phyloP scores from a whole-genome alignment of 2,113 vertebrate genomes.

The Nansenia antarctica region DNA sequence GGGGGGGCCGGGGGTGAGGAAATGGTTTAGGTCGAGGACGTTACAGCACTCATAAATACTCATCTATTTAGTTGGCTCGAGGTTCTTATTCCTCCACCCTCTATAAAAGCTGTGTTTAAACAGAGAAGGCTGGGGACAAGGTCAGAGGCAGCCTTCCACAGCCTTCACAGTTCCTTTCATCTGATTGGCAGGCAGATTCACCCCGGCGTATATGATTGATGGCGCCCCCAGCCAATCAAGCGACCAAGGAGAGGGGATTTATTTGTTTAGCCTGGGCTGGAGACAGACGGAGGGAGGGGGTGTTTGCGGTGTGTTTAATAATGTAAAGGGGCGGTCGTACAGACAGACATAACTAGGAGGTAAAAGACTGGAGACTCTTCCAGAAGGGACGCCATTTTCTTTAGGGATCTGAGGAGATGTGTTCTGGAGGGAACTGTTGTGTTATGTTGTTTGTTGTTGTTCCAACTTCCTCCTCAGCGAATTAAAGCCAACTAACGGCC shows the following conservation, averaged over 20 bases:
- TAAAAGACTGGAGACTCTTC: conserved; percentile 33
- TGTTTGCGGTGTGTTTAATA: conserved; percentile 47
- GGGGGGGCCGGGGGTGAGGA: conserved; percentile 30
- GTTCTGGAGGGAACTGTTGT: background rate
- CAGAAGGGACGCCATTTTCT: conserved; percentile 42
- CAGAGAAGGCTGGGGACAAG: conserved; percentile 34
- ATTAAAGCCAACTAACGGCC: too few species aligned
- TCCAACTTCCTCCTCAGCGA: background rate
- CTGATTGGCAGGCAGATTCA: conserved; percentile 10
- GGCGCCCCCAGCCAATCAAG: conserved; percentile 41
- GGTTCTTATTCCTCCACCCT: conserved; percentile 10
- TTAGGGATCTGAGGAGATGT: conserved; percentile 30
- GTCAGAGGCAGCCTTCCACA: conserved; percentile 29
- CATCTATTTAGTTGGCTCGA: conserved; percentile 42
- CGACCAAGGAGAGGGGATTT: conserved; percentile 1
- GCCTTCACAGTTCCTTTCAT: conserved; percentile 37
- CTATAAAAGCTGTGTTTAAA: conserved; percentile 17
- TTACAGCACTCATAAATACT: conserved; percentile 55
- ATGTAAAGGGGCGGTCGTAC: conserved; percentile 44
- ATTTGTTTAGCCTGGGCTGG: conserved; percentile 17
- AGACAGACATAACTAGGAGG: conserved; percentile 38
- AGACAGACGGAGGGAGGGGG: conserved; percentile 48
- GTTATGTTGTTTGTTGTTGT: background rate
- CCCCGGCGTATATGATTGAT: conserved; percentile 43
- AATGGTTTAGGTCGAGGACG: conserved; percentile 45